These are phyloP conservation scores for Heptranchias perlo DNA, from an alignment of 2,113 vertebrate genomes.

Conservation along the genomic window DNA sequence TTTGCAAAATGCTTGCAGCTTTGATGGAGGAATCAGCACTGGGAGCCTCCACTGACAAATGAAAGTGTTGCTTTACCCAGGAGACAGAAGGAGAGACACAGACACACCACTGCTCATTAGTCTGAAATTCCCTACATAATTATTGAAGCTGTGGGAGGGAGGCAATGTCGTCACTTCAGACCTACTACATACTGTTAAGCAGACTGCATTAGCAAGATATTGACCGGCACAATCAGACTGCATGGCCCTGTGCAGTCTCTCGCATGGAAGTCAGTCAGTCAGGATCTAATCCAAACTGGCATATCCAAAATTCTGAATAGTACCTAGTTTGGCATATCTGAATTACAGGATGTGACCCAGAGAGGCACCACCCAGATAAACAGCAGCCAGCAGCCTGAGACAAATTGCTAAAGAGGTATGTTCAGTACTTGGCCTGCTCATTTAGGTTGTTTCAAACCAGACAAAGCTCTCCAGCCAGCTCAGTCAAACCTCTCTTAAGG, in stretches of 20 bases:
- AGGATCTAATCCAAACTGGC: neutral
- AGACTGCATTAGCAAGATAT: neutral
- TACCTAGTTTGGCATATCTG: neutral
- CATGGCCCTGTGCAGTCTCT: neutral
- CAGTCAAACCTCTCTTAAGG: neutral
- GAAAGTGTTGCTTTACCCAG: neutral
- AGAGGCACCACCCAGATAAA: neutral
- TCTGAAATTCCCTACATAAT: neutral
- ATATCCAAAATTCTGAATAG: neutral
- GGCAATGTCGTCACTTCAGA: neutral
- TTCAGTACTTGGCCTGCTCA: neutral
- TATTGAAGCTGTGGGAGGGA: neutral
- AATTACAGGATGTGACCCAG: neutral
- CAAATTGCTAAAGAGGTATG: neutral
- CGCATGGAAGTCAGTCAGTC: neutral
- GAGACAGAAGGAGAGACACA: constrained; percentile 21
- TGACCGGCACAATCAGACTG: neutral
- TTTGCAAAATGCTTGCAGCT: neutral
- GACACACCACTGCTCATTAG: neutral
- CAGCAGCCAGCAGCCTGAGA: neutral
- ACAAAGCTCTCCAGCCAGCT: neutral
- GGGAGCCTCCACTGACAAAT: neutral
- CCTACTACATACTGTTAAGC: neutral
- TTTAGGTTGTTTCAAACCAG: neutral
- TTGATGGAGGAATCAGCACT: neutral